A percentile compares a stretch with the other conserved stretches of the same genome.
phyloP scores from a whole-genome alignment of 2,113 vertebrate genomes.

The Trogon melanurus region DNA sequence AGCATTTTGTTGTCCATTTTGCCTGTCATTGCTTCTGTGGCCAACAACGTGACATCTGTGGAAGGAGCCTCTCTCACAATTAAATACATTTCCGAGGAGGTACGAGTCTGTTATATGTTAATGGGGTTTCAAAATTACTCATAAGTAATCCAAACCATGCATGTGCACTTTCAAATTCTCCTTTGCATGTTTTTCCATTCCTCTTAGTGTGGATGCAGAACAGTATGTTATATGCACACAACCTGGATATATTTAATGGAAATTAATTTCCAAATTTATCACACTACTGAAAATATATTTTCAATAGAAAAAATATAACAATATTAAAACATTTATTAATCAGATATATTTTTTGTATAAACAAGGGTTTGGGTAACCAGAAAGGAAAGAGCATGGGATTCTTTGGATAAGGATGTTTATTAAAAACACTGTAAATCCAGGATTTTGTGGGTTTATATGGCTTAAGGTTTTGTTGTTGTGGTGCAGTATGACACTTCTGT shows the following conservation, averaged over 20 bases:
- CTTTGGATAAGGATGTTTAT: neutral
- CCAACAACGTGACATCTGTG: neutral
- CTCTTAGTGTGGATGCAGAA: constrained; percentile 36
- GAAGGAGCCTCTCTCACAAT: constrained; percentile 19
- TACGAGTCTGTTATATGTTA: constrained; percentile 27
- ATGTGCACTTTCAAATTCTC: neutral
- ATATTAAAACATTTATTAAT: constrained; percentile 70
- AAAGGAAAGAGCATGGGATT: constrained; percentile 47
- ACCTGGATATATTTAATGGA: constrained; percentile 43
- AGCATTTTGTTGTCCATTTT: constrained; percentile 23
- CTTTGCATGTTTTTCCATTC: neutral
- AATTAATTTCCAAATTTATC: constrained; percentile 64
- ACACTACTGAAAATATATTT: constrained; percentile 73
- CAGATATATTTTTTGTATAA: constrained; percentile 80
- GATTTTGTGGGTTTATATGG: constrained; percentile 17
- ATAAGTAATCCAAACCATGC: neutral
- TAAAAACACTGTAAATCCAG: constrained; percentile 11
- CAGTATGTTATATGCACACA: constrained; percentile 26
- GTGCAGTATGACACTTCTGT: neutral
- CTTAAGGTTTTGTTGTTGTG: neutral
- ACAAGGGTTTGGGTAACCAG: constrained; percentile 56
- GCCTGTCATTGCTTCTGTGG: neutral
- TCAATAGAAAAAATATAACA: constrained; percentile 55
- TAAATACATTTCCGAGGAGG: constrained; percentile 1
- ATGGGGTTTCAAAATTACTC: constrained; percentile 13